Evolutionary conservation across 2,797 vertebrate species (phyloP), one percentile per base, ranked within the genome.

Genomic region (Alauda arvensis): DNA sequence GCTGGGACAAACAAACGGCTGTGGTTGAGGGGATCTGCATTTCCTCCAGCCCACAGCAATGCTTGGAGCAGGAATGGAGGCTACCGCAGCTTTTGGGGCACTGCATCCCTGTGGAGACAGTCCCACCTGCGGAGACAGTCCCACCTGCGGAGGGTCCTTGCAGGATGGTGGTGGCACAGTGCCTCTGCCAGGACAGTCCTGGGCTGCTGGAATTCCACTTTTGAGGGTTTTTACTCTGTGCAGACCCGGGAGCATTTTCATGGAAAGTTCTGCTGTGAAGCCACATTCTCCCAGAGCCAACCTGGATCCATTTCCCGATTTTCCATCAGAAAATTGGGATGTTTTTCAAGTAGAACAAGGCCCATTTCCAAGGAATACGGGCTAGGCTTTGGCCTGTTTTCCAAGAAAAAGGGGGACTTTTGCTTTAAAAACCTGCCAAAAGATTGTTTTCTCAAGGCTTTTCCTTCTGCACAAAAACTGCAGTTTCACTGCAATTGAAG

Each of bases 261-360:
- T 76, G 84, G 93, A 89, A 93, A 93, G 71, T 77, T 85, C 40
- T 76, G 34, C 69, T 59, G 71, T 0, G 0, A 33, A 1, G 0
- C 12, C 60, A 12, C 0, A 0, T 56, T 46, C 60, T 71, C 48
- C 85, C 12, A 25, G 33, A 62, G 70, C 70, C 75, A 75, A 72
- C 48, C 75, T 61, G 76, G 57, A 43, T 48, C 83, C 39, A 33
- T 81, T 89, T 87, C 79, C 82, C 74, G 62, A 46, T 85, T 91
- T 93, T 94, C 89, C 92, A 78, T 76, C 8, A 21, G 83, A 92
- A 93, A 82, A 53, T 70, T 23, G 69, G 89, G 77, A 92, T 34
- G n/a, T n/a, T 84, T 92, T 78, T 93, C 93, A 88, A 92, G 33
- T 15, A 71, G 84, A 84, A 42, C n/a, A 29, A 76, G 85, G 89